Evolutionary conservation across 2,797 vertebrate genomes (phyloP), one percentile per base, ranked within the genome.

Genomic region (Sebastes elongatus): DNA sequence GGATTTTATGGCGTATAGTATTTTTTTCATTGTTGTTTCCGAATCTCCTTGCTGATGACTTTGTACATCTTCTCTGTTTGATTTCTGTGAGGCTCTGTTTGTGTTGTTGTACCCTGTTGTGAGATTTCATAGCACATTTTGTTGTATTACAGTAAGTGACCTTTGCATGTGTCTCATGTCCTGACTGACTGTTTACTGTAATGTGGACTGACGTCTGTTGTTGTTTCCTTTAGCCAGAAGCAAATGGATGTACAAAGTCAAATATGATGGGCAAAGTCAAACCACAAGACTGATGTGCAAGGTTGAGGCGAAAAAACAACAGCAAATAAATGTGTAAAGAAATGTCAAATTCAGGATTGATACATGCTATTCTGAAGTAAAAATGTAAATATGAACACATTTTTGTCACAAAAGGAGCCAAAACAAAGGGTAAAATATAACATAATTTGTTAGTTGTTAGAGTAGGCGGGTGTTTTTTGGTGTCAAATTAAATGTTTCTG

Each of bases 191-290:
- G 38, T 67, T 77, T 75, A 63, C 32, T 63, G 32, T 35, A 74
- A 86, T 76, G 67, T 3, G 13, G 42, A 28, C 42, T 74, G 76
- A 86, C 66, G 11, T 66, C 69, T 66, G 66, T 72, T 85, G 68
- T 82, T 64, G 57, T 83, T 76, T 68, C 22, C 46, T 64, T 68
- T 68, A 18, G 66, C 55, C 76, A 32, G 53, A 42, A 71, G 74
- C 69, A 76, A 82, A 88, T 33, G 7, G 49, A 73, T 64, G 38
- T 59, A 64, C 82, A 86, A 74, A 78, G 80, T 82, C 65, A 79
- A 74, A 67, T 18, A 23, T 77, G 75, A 76, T 11, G 52, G 49
- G 53, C 10, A 76, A 89, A 82, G 81, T 72, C 67, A 77, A 81
- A 84, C 14, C 38, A 42, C 33, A 67, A 30, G 59, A 60, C 53